Evolutionary conservation across 92 coral and sea anemone species (phyloP).

Genomic region (Umimayanthus kanabou): DNA sequence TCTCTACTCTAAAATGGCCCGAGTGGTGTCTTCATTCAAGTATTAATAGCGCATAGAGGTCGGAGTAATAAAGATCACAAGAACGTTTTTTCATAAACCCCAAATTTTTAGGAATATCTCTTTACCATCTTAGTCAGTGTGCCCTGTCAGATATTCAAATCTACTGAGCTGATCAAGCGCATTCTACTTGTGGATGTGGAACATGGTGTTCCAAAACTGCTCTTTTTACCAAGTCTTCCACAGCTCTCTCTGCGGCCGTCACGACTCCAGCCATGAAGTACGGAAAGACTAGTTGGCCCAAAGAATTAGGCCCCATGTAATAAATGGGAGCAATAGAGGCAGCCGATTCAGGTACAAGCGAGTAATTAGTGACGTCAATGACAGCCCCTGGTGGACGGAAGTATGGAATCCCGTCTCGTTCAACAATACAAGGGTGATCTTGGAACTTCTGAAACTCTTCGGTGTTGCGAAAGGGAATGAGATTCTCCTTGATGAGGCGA

Average conservation of each 20-base stretch:
- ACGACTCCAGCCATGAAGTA: constrained; percentile 45
- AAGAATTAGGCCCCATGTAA: constrained; percentile 52
- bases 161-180: not conserved
- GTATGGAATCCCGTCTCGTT: constrained; percentile 36
- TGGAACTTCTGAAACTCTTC: constrained; percentile 4
- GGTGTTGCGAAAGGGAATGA: constrained; percentile 38
- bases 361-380: constrained; percentile 44
- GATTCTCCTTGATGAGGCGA: constrained; percentile 42
- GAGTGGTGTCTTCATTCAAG: too few relatives aligned
- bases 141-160: not conserved
- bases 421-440: constrained; percentile 37
- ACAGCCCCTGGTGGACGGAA: constrained; percentile 49
- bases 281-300: constrained; percentile 47
- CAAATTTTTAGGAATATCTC: too few relatives aligned
- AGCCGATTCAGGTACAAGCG: constrained; percentile 25
- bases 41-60: too few relatives aligned
- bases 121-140: not conserved
- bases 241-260: constrained; percentile 47
- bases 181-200: not conserved
- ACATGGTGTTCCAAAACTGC: constrained; percentile 34
- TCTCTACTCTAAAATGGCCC: too few relatives aligned
- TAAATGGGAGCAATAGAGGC: constrained; percentile 38
- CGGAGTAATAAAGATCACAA: too few relatives aligned
- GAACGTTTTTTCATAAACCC: too few relatives aligned
- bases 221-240: constrained; percentile 35